Base-by-base conservation (phyloP, 2,113 vertebrate genomes). In the Falco punctatus region DNA sequence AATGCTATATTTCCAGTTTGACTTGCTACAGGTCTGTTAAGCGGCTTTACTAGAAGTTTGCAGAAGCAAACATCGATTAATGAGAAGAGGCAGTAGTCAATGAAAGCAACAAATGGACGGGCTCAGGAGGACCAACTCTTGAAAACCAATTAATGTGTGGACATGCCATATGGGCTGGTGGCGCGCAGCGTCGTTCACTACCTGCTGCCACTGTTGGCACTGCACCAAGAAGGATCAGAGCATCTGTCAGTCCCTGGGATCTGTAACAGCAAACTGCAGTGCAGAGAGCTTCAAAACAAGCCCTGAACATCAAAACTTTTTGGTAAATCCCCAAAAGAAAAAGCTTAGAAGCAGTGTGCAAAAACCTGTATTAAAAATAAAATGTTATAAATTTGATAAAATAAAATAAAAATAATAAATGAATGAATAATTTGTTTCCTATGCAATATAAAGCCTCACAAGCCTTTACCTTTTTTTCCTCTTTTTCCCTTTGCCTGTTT, bases 91-190 rank as follows among this genome's bases (percentile, higher is more conserved):
- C 77, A 94, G 69, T 11, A 81, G 65, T 54, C 81, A 94, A 89
- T 42, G 81, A 87, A 89, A 91, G 61, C 72, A 92, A 49, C 61
- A 92, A 97, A 94, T 69, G 70, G 86, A 35, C 75, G 66, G 80
- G 8, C 82, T 93, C 81, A 91, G 80, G 77, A 90, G 91, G 86
- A 87, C n/a, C 4, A 24, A 40, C 70, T 96, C 86, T 82, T 61
- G 78, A 96, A 94, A 93, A 72, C 18, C 81, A 96, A 88, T 95
- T 94, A 94, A 78, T 78, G 44, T 88, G 75, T 89, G 95, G 90
- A 92, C 91, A 92, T 79, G 88, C 88, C 95, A 94, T 84, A 92
- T 94, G 94, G 88, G 88, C 90, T 86, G 70, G 78, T 4, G 7
- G 72, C 3, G 1, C 0, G 0, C 44, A 10, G 48, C 13, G 33